These are phyloP conservation scores for Etheostoma nigrum DNA, from an alignment of 2,797 vertebrate species.

Conservation along the genomic window DNA sequence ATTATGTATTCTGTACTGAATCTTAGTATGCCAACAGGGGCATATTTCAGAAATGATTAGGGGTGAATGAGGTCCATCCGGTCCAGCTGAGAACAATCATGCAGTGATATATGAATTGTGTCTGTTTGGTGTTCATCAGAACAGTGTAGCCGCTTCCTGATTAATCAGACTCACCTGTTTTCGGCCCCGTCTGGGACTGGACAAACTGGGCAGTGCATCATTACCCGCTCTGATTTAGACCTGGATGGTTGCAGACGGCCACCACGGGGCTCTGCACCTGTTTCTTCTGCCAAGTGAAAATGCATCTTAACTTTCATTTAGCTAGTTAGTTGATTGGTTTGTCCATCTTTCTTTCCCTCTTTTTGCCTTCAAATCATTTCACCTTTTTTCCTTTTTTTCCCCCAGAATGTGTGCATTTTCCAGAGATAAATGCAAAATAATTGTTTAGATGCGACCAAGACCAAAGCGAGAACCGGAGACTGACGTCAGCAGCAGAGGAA, in stretches of 20 bases:
- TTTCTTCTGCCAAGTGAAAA: slow-evolving; percentile 41
- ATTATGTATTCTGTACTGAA: no score
- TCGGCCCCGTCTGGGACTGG: slow-evolving; percentile 63
- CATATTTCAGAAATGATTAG: slow-evolving; percentile 60
- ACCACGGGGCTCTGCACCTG: slow-evolving; percentile 64
- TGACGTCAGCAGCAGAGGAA: slow-evolving; percentile 9
- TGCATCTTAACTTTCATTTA: slow-evolving; percentile 24
- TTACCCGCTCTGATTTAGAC: slow-evolving; percentile 76
- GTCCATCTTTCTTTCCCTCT: background rate
- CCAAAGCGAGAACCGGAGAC: slow-evolving; percentile 12
- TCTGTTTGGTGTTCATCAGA: slow-evolving; percentile 69
- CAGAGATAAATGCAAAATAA: slow-evolving; percentile 7
- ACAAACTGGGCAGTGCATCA: slow-evolving; percentile 68
- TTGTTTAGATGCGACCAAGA: slow-evolving; percentile 13
- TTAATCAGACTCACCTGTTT: slow-evolving; percentile 78
- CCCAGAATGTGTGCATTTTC: background rate
- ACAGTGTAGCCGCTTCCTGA: slow-evolving; percentile 59
- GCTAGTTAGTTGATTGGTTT: background rate
- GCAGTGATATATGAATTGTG: slow-evolving; percentile 65
- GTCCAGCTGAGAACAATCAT: slow-evolving; percentile 78
- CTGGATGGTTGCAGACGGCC: slow-evolving; percentile 57
- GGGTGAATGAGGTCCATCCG: slow-evolving; percentile 62
- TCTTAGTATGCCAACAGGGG: slow-evolving; percentile 22
- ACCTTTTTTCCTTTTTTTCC: background rate
- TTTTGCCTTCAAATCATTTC: background rate